A percentile compares a stretch with the other conserved stretches of the same genome.
phyloP scores from a whole-genome alignment of 2,888 invertebrate genomes.

The Molanna angustata region DNA sequence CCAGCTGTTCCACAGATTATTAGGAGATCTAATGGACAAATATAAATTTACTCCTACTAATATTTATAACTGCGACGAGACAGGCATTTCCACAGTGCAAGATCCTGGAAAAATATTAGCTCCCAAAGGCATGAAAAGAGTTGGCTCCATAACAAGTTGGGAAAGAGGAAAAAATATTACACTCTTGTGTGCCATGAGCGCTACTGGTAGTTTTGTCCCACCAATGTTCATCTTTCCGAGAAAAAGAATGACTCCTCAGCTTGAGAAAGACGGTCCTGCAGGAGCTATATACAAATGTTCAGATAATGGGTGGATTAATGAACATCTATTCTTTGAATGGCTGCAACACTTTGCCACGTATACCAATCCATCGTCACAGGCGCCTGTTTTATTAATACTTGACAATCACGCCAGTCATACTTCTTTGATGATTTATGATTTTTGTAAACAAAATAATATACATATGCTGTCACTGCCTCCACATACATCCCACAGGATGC shows the following conservation, averaged over 20 bases:
- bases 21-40: conserved; percentile 19
- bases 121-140: conserved; percentile 41
- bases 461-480: conserved; percentile 34
- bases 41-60: conserved; percentile 4
- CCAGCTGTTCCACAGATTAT: conserved; percentile 17
- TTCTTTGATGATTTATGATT: conserved; percentile 33
- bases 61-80: conserved; percentile 27
- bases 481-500: conserved; percentile 34
- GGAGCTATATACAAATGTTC: conserved; percentile 38
- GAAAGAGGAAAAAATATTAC: conserved; percentile 43
- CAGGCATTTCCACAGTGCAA: conserved; percentile 42
- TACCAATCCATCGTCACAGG: conserved; percentile 33
- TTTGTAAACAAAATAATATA: conserved; percentile 33
- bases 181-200: conserved; percentile 42
- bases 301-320: conserved; percentile 10
- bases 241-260: conserved; percentile 40
- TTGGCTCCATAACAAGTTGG: conserved; percentile 42
- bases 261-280: conserved; percentile 42
- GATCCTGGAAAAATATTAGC: conserved; percentile 40
- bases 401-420: conserved; percentile 38
- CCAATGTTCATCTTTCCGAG: conserved; percentile 47
- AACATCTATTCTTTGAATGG: conserved; percentile 10
- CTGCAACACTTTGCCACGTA: conserved; percentile 12
- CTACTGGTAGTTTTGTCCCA: conserved; percentile 41
- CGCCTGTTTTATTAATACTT: conserved; percentile 34